A percentile compares a stretch with the other conserved stretches of the same genome.
Conservation (phyloP, 2,888 invertebrate species). For the Apamea sordens region DNA sequence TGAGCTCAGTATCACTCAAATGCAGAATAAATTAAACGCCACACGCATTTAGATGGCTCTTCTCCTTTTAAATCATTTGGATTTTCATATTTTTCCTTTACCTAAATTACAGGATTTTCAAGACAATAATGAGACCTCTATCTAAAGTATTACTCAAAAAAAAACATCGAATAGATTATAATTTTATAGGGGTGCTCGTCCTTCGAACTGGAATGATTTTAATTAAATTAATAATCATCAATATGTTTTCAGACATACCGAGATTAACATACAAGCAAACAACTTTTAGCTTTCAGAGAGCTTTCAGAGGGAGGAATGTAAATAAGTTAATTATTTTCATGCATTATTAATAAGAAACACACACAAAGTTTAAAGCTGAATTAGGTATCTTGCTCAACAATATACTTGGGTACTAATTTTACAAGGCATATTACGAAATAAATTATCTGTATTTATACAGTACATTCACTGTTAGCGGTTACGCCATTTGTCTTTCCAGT, state of each 20-base stretch:
- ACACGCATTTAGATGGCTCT: constrained; percentile 7
- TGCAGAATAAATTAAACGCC: constrained; percentile 26
- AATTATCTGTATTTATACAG: constrained; percentile 37
- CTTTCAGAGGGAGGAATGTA: constrained; percentile 20
- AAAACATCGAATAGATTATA: background rate
- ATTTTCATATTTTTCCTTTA: background rate
- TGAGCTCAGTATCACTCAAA: constrained; percentile 23
- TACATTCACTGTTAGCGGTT: constrained; percentile 34
- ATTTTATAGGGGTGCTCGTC: background rate
- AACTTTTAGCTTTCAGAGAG: background rate
- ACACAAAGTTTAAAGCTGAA: constrained; percentile 20
- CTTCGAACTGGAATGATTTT: background rate
- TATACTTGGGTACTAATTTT: constrained; percentile 25
- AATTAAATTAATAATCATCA: background rate
- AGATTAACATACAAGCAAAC: constrained; percentile 14
- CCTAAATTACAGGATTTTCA: background rate
- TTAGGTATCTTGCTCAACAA: constrained; percentile 24
- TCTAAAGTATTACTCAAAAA: background rate
- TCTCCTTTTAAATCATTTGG: background rate
- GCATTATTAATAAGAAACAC: constrained; percentile 20
- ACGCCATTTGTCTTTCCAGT: constrained; percentile 37
- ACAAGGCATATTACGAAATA: constrained; percentile 38
- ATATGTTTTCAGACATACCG: background rate
- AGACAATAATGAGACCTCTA: background rate
- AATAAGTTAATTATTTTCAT: constrained; percentile 29